These are phyloP conservation scores for Eupithecia pulchellata DNA, from an alignment of 2,888 invertebrate species.

Conservation along the genomic window DNA sequence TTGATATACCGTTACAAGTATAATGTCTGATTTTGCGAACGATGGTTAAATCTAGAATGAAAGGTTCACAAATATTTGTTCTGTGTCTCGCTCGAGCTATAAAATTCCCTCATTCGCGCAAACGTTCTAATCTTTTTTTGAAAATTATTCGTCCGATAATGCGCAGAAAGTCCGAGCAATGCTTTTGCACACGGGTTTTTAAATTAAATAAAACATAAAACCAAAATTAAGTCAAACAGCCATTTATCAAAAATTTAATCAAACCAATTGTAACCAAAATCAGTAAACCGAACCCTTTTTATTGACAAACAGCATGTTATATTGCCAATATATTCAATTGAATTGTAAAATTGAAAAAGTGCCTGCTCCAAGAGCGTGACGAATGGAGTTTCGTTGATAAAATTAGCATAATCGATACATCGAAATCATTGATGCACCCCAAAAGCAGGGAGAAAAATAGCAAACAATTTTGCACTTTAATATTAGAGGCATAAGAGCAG, in stretches of 20 bases:
- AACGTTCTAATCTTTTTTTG: background rate
- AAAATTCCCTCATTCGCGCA: background rate
- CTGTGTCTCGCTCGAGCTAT: conserved; percentile 9
- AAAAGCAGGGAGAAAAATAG: conserved; percentile 15
- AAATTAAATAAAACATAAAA: background rate
- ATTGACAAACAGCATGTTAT: conserved; percentile 64
- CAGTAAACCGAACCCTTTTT: conserved; percentile 55
- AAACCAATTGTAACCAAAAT: conserved; percentile 31
- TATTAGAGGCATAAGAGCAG: background rate
- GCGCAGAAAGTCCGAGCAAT: background rate
- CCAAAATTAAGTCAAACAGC: background rate
- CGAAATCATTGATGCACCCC: conserved; percentile 72
- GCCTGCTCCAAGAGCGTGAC: conserved; percentile 59
- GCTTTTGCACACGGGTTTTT: background rate
- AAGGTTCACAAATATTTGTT: conserved; percentile 18
- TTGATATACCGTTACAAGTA: too few relatives aligned
- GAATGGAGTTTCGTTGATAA: conserved; percentile 78
- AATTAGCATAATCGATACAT: conserved; percentile 83
- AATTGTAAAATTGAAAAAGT: conserved; percentile 56
- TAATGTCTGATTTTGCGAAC: conserved; percentile 1
- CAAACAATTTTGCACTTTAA: conserved; percentile 6
- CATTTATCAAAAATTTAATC: conserved; percentile 22
- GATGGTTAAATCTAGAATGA: conserved; percentile 5
- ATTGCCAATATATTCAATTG: conserved; percentile 52
- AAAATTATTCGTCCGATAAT: background rate